Percentiles rank a stretch among this genome's conserved stretches.
These are phyloP conservation scores for Antennarius maculatus DNA, from an alignment of 2,797 vertebrate species.

Conservation along the genomic window DNA sequence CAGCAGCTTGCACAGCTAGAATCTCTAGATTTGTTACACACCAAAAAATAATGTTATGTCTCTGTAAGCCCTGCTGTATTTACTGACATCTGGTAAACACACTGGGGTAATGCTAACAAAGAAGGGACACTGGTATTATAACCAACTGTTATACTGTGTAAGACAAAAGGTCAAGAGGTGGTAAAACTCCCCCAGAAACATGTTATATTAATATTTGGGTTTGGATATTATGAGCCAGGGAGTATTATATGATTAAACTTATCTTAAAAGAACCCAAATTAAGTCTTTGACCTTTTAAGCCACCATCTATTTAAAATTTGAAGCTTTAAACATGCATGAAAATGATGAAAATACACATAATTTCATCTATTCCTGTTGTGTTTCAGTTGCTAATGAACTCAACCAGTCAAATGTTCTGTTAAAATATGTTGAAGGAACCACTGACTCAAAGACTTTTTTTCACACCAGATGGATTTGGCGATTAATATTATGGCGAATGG, in stretches of 20 bases:
- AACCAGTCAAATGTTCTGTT: slow-evolving; percentile 57
- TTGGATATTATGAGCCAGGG: too few species aligned
- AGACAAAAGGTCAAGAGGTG: slow-evolving; percentile 10
- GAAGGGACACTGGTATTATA: not conserved
- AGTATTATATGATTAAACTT: slow-evolving; percentile 19
- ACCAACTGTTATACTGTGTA: not conserved
- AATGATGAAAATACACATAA: not conserved
- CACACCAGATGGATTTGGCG: slow-evolving; percentile 59
- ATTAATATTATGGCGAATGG: slow-evolving; percentile 72
- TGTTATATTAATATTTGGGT: not conserved
- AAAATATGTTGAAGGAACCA: slow-evolving; percentile 51
- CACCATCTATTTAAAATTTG: slow-evolving; percentile 27
- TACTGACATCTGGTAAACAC: slow-evolving; percentile 45
- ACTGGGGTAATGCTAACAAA: slow-evolving; percentile 22
- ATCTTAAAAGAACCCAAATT: slow-evolving; percentile 13
- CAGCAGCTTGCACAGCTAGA: slow-evolving; percentile 57
- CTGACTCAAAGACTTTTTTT: slow-evolving; percentile 46
- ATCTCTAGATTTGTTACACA: slow-evolving; percentile 36
- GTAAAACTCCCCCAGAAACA: slow-evolving; percentile 3
- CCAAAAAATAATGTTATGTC: slow-evolving; percentile 49
- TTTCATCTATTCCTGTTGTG: slow-evolving; percentile 21
- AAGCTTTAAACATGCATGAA: slow-evolving; percentile 9
- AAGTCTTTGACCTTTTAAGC: slow-evolving; percentile 26
- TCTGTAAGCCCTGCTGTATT: slow-evolving; percentile 62
- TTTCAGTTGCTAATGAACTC: slow-evolving; percentile 43